Conservation (phyloP, 2,797 vertebrate species). For the Sarcoramphus papa region DNA sequence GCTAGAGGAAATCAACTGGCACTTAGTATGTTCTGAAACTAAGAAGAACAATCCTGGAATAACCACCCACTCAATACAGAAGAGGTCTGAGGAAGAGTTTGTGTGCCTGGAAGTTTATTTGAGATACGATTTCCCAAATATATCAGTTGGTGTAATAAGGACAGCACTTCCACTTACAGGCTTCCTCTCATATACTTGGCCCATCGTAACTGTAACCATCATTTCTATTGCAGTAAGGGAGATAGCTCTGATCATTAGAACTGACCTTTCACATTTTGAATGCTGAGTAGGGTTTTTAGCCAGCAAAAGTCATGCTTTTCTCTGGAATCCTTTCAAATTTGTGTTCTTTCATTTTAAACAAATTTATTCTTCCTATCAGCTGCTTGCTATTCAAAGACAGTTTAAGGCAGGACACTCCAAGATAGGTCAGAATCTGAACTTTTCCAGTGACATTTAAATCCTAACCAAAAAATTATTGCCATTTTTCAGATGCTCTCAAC, state of each 20-base stretch:
- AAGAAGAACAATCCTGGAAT: background rate
- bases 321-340: background rate
- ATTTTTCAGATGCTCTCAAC: background rate
- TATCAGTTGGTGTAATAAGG: background rate
- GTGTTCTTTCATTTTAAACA: slow-evolving; percentile 1
- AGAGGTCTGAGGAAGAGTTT: background rate
- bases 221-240: background rate
- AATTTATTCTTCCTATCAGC: slow-evolving; percentile 4
- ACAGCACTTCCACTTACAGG: background rate
- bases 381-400: slow-evolving; percentile 26
- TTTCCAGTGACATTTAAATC: slow-evolving; percentile 42
- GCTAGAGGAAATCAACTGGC: background rate
- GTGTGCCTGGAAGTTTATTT: background rate
- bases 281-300: background rate
- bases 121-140: background rate
- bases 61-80: background rate
- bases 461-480: background rate
- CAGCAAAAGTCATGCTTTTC: background rate
- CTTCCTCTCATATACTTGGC: background rate
- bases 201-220: background rate
- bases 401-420: background rate
- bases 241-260: background rate
- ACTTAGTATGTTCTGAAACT: background rate
- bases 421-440: slow-evolving; percentile 49
- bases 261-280: background rate